phyloP scores from a whole-genome alignment of 2,888 invertebrate genomes.

The Leptopterna dolabrata region DNA sequence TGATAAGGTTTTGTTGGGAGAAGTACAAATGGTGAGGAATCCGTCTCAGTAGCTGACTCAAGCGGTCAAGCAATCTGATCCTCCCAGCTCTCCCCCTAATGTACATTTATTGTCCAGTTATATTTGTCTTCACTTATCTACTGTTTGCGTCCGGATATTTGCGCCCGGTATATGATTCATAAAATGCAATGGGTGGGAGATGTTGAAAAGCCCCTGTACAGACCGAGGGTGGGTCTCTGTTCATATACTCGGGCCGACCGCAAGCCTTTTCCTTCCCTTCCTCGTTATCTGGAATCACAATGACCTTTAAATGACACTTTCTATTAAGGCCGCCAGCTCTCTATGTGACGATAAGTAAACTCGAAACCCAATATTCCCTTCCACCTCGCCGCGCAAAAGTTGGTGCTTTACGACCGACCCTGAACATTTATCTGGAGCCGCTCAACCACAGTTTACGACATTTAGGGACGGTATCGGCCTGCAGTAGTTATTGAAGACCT shows the following conservation, averaged over 20 bases:
- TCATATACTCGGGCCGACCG: slow-evolving; percentile 33
- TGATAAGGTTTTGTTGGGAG: slow-evolving; percentile 1
- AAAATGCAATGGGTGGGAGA: background rate
- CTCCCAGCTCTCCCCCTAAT: slow-evolving; percentile 55
- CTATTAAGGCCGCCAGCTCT: slow-evolving; percentile 40
- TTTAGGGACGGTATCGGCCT: background rate
- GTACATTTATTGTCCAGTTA: slow-evolving; percentile 61
- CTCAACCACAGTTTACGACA: background rate
- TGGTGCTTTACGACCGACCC: slow-evolving; percentile 15
- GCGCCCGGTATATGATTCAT: slow-evolving; percentile 52
- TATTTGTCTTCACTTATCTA: slow-evolving; percentile 61
- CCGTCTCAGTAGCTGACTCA: slow-evolving; percentile 32
- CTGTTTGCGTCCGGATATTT: slow-evolving; percentile 55
- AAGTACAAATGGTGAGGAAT: slow-evolving; percentile 47
- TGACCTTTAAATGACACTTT: slow-evolving; percentile 52
- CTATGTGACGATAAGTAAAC: slow-evolving; percentile 44
- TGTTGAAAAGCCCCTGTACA: background rate
- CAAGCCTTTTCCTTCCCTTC: slow-evolving; percentile 1
- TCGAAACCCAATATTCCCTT: slow-evolving; percentile 41
- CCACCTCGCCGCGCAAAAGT: background rate
- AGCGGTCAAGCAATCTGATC: slow-evolving; percentile 50
- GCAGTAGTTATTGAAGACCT: background rate
- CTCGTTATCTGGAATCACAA: slow-evolving; percentile 39
- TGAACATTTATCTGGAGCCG: background rate
- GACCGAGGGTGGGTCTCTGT: background rate